These are phyloP conservation scores for Nestor notabilis DNA, from an alignment of 2,113 vertebrate species.

Conservation along the genomic window DNA sequence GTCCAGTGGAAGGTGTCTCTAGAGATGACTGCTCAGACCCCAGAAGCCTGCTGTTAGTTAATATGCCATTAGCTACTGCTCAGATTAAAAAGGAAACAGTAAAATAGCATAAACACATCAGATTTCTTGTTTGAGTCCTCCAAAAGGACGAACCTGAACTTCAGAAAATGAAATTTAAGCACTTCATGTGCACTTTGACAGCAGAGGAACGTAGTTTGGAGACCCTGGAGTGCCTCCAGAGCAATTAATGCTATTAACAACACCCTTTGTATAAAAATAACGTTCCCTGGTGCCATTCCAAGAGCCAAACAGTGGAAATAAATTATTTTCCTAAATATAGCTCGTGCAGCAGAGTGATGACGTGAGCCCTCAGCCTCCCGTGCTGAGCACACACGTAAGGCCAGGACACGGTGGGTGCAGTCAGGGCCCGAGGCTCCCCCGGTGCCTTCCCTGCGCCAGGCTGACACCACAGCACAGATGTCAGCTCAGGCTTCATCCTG, in stretches of 20 bases:
- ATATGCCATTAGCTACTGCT: background rate
- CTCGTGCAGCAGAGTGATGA: background rate
- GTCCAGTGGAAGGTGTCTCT: background rate
- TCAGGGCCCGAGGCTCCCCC: rapidly evolving
- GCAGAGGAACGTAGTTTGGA: background rate
- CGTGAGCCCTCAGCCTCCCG: background rate
- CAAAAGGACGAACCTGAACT: background rate
- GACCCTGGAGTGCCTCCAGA: background rate
- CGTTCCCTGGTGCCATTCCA: background rate
- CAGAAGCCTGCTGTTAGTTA: background rate
- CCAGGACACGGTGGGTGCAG: rapidly evolving
- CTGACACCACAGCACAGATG: rapidly evolving
- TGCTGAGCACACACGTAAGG: rapidly evolving
- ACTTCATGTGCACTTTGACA: background rate
- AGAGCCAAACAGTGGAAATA: background rate
- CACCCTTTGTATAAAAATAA: background rate
- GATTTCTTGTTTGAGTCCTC: background rate
- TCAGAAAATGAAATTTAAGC: background rate
- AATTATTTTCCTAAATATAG: background rate
- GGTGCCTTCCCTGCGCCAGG: background rate
- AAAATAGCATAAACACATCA: background rate
- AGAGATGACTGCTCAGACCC: background rate
- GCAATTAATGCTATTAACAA: background rate
- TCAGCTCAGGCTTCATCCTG: background rate
- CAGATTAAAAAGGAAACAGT: background rate